Percentiles rank a stretch among this genome's conserved stretches.
Conservation (phyloP, 2,797 vertebrate genomes). For the Pseudotriccus pelzelni region DNA sequence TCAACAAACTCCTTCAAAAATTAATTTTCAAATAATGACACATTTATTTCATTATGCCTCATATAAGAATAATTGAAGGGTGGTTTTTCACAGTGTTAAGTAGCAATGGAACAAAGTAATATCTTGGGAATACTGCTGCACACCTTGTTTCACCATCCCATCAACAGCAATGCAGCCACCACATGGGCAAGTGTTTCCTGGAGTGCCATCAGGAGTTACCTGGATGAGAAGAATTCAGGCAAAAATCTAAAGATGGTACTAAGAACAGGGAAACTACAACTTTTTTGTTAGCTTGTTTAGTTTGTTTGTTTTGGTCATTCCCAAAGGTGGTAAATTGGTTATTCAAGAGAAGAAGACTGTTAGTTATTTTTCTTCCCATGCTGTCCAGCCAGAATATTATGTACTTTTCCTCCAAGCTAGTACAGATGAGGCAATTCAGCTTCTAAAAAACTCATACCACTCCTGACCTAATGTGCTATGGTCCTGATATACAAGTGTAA, state of each 20-base stretch:
- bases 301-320: not conserved
- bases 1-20: not conserved
- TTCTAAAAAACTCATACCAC: not conserved
- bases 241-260: not conserved
- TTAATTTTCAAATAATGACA: not conserved
- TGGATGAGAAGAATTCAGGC: not conserved
- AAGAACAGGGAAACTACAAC: not conserved
- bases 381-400: not conserved
- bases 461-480: not conserved
- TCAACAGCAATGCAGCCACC: not conserved
- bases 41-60: not conserved
- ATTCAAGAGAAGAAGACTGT: not conserved
- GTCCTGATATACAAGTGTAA: not conserved
- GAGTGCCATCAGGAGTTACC: not conserved
- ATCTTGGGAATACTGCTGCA: not conserved
- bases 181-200: not conserved
- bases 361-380: not conserved
- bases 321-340: not conserved
- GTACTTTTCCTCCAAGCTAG: not conserved
- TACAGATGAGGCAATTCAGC: not conserved
- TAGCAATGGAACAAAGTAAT: not conserved
- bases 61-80: not conserved
- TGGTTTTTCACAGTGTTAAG: not conserved
- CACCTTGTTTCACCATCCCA: not conserved
- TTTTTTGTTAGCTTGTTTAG: not conserved